Evolutionary conservation across 1,140 invertebrate genomes (phyloP).

Genomic region (Drosophila athabasca): DNA sequence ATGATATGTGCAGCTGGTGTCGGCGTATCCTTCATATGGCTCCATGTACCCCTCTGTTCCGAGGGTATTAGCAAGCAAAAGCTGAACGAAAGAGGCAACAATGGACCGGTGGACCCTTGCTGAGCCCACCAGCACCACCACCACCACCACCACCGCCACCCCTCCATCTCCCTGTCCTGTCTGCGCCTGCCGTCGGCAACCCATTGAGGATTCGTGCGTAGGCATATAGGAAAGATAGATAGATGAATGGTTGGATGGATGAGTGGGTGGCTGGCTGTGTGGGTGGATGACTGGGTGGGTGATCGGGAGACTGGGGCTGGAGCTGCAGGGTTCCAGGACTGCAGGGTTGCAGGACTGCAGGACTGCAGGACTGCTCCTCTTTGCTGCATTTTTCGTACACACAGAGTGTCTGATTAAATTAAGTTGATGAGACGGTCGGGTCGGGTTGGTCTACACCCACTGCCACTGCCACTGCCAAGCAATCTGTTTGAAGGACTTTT

Average conservation of each 20-base stretch:
- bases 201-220: slow-evolving; percentile 53
- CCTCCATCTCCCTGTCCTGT: slow-evolving; percentile 4
- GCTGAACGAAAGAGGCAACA: slow-evolving; percentile 24
- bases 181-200: slow-evolving; percentile 1
- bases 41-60: too few relatives aligned
- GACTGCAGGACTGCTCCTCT: slow-evolving; percentile 18
- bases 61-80: slow-evolving; percentile 25
- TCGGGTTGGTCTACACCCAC: slow-evolving; percentile 23
- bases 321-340: too few relatives aligned
- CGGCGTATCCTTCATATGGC: too few relatives aligned
- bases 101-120: slow-evolving; percentile 18
- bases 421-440: slow-evolving; percentile 75
- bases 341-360: slow-evolving; percentile 11
- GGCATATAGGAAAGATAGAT: slow-evolving; percentile 49
- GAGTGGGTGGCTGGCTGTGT: too few relatives aligned
- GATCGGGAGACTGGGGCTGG: neutral
- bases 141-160: neutral
- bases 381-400: slow-evolving; percentile 76
- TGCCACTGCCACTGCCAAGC: slow-evolving; percentile 11
- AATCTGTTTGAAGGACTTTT: slow-evolving; percentile 71
- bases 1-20: too few relatives aligned
- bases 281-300: neutral
- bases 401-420: slow-evolving; percentile 81
- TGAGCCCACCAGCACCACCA: neutral
- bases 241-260: neutral